A percentile compares a stretch with the other conserved stretches of the same genome.
phyloP scores from a whole-genome alignment of 2,888 invertebrate species.

The Urechis unicinctus region DNA sequence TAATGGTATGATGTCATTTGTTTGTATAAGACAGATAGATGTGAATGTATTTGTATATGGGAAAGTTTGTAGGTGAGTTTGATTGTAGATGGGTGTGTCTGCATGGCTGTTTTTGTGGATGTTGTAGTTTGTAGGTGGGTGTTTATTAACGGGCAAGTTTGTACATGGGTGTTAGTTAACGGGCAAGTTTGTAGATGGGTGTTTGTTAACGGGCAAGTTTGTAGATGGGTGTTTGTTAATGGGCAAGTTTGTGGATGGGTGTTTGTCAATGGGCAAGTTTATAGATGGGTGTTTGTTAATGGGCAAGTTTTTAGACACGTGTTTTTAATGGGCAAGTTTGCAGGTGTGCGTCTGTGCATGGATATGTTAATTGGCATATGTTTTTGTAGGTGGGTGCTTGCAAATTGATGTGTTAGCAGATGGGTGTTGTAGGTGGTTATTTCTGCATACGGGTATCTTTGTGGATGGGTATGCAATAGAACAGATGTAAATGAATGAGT shows the following conservation, averaged over 20 bases:
- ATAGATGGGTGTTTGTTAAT: constrained; percentile 3
- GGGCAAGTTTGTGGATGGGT: background rate
- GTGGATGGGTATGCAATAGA: too few relatives aligned
- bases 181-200: background rate
- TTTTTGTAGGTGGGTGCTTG: too few relatives aligned
- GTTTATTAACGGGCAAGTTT: constrained; percentile 5
- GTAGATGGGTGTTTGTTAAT: constrained; percentile 2
- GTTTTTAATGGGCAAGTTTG: too few relatives aligned
- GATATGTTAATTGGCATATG: too few relatives aligned
- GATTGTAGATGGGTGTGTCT: constrained; percentile 4
- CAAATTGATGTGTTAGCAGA: too few relatives aligned
- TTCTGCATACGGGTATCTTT: too few relatives aligned
- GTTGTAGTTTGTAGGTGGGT: constrained; percentile 4
- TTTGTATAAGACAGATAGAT: too few relatives aligned
- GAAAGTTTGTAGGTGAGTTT: constrained; percentile 3
- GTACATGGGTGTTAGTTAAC: constrained; percentile 1
- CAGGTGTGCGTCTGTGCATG: too few relatives aligned
- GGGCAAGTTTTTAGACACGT: too few relatives aligned
- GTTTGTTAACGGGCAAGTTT: background rate
- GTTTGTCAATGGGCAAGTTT: background rate
- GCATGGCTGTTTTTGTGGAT: constrained; percentile 4
- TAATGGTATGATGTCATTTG: too few relatives aligned
- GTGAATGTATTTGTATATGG: constrained; percentile 4
- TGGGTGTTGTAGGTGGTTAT: too few relatives aligned
- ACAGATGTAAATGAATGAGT: too few relatives aligned